Evolutionary conservation across 2,888 invertebrate species (phyloP).

Genomic region (Geotrupes spiniger): DNA sequence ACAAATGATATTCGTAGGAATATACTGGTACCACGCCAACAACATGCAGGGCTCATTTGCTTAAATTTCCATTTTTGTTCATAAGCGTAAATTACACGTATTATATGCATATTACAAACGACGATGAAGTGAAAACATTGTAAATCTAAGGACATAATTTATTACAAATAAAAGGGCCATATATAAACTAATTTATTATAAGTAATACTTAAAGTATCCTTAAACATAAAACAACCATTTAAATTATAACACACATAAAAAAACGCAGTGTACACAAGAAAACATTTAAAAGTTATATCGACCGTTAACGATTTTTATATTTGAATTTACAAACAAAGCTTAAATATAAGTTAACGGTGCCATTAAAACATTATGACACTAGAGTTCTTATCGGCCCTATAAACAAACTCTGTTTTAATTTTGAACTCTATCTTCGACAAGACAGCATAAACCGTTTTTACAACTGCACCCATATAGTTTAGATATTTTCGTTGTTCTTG

Average conservation of each 20-base stretch:
- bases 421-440: constrained; percentile 33
- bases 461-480: constrained; percentile 33
- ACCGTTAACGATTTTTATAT: neutral
- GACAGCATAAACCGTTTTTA: constrained; percentile 34
- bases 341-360: constrained; percentile 35
- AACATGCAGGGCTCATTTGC: too few relatives aligned
- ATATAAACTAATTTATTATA: too few relatives aligned
- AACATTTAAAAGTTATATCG: constrained; percentile 1
- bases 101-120: too few relatives aligned
- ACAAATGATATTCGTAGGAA: too few relatives aligned
- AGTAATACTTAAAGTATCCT: too few relatives aligned
- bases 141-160: too few relatives aligned
- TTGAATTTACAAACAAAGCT: constrained; percentile 33
- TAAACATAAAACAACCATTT: too few relatives aligned
- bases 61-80: too few relatives aligned
- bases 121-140: too few relatives aligned
- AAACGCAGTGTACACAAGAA: neutral
- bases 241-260: neutral
- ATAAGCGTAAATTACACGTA: too few relatives aligned
- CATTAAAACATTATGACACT: constrained; percentile 37
- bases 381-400: constrained; percentile 38
- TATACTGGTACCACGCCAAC: too few relatives aligned
- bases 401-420: constrained; percentile 41
- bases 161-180: too few relatives aligned
- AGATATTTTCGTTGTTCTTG: constrained; percentile 30